Evolutionary conservation across 2,113 vertebrate genomes (phyloP), one percentile per base, ranked within the genome.

Genomic region (Prionailurus viverrinus): DNA sequence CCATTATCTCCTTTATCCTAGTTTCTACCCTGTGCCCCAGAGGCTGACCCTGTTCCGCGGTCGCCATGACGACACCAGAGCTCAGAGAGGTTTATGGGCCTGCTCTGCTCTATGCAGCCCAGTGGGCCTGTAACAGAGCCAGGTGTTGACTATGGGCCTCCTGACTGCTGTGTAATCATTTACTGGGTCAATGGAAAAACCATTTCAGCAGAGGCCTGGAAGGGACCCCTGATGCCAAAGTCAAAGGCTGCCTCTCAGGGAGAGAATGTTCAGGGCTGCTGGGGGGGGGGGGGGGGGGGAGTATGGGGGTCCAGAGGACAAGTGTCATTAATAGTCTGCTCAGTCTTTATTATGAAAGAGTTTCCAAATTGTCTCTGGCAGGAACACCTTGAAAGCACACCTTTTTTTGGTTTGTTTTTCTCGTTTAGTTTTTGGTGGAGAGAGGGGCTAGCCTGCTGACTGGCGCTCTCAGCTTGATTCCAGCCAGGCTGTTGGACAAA

Each of bases 101-200:
- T 74, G 31, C 61, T 85, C 19, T 74, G 31, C 61, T 85, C 5
- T 2, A 7, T 11, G 84, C 2, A 2, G 55, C 84, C 33, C 53
- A 5, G 73, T 0, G 29, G 85, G 93, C 51, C 29, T 9, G 12
- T 74, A 51, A 85, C 71, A 85, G 66, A 58, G 12, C 45, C 0
- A 1, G 65, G 58, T 16, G 41, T 55, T 39, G 79, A 48, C 69
- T 53, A 82, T 0, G 0, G 61, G 53, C 73, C 92, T 97, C 91
- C 48, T n/a, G 73, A 71, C 58, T 73, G 25, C 89, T 6, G 11
- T 36, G 68, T 13, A n/a, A 41, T 48, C 58, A 18, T 90, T 97
- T 80, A 86, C 5, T 41, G 61, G 61, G 78, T 76, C 69, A 61
- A 78, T 51, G 82, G 96, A 94, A 95, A 94, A 91, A 45, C 36